Evolutionary conservation across 2,113 vertebrate genomes (phyloP), one percentile per base, ranked within the genome.

Genomic region (Coptodon bakossiorum): DNA sequence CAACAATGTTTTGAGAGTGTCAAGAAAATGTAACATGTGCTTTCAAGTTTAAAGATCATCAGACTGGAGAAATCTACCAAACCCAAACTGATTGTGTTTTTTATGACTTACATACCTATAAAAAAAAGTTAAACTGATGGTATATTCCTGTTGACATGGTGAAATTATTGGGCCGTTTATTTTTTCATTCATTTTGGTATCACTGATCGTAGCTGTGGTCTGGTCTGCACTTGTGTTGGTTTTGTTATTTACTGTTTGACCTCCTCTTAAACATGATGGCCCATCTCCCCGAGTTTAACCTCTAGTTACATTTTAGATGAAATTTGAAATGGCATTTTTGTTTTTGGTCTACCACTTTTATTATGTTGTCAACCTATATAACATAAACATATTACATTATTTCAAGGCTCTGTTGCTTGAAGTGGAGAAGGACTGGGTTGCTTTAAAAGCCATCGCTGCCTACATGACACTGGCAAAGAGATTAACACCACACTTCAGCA

Each of bases 401-500:
- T 91, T 92, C 63, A 88, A 86, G 56, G 40, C 71, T 84, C 86
- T 27, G 73, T 88, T 81, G 54, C 92, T 93, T 89, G 24, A 92
- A 89, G 86, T 66, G 89, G 80, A 90, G 92, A 93, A 88, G 85
- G 78, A 50, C 63, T 5, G 45, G 16, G 40, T 82, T 88, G 86
- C 88, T 87, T 80, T 36, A 90, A 93, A 94, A 94, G 90, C 78
- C 10, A 83, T 63, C 82, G 78, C 84, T 83, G 78, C 87, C 84
- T 94, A 87, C 83, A 76, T 73, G 82, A 92, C 90, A 90, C 52
- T 61, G 79, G 86, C 53, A 81, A 82, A 92, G 84, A 94, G 94
- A 95, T 96, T 96, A 93, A 83, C 94, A 90, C 80, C 84, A 88
- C 88, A 92, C 93, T 94, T 90, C 85, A 90, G 92, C 91, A 95